Conservation (phyloP, 2,797 vertebrate genomes). For the Pangasius macronema region DNA sequence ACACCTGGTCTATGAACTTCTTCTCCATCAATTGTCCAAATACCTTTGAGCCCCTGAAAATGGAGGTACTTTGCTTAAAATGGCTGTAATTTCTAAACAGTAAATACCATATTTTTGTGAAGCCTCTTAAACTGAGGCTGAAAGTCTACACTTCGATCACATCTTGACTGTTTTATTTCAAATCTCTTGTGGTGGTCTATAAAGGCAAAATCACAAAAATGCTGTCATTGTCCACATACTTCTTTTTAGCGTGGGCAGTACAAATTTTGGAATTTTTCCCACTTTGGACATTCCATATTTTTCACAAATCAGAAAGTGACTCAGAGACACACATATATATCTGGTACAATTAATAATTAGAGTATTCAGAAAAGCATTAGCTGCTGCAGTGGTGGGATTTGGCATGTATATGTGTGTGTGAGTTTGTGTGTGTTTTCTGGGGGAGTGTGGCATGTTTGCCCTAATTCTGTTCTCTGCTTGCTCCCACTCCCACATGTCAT, state of each 20-base stretch:
- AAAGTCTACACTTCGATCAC: too few species aligned
- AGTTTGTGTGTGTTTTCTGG: conserved; percentile 55
- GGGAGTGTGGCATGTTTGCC: conserved; percentile 76
- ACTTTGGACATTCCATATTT: background rate
- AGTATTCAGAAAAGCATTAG: conserved; percentile 69
- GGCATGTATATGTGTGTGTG: conserved; percentile 33
- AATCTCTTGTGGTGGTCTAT: too few species aligned
- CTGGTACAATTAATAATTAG: conserved; percentile 68
- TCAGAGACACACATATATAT: background rate
- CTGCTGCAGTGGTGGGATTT: conserved; percentile 70
- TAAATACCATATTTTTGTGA: too few species aligned
- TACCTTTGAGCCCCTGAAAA: too few species aligned
- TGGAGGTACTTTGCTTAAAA: too few species aligned
- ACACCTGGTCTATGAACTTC: too few species aligned
- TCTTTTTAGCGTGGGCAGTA: background rate
- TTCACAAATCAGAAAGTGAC: background rate
- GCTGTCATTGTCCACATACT: too few species aligned
- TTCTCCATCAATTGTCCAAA: too few species aligned
- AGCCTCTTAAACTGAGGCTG: too few species aligned
- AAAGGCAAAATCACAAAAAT: too few species aligned
- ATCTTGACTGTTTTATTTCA: too few species aligned
- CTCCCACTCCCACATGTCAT: conserved; percentile 82
- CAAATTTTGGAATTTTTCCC: conserved; percentile 31
- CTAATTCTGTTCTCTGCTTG: conserved; percentile 77
- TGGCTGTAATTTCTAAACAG: too few species aligned